Base-by-base conservation (phyloP, 2,888 invertebrate genomes). In the Tridacna gigas region DNA sequence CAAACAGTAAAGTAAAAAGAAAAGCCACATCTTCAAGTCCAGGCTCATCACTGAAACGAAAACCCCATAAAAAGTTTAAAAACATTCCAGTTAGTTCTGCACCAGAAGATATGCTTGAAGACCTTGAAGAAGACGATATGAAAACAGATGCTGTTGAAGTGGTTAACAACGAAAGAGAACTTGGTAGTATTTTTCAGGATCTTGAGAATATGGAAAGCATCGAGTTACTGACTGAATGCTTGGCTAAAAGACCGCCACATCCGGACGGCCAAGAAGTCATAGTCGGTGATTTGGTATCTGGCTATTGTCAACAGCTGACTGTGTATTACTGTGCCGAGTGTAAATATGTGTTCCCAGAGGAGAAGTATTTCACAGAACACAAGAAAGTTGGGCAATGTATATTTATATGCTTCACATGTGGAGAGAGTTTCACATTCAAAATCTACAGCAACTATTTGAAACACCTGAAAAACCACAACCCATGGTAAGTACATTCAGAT, bases 351-450 rank as follows among this genome's bases (percentile, higher is more conserved):
- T 71, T 71, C 47, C 71, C 71, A 13, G 28, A 45, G 20, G 71
- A 71, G 22, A n/a, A 71, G 26, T 26, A 71, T 25, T 71, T 25
- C n/a, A 51, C 25, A 22, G 71, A 71, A 26, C 71, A 71, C 47
- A 71, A 71, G 51, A 71, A 71, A 47, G 71, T 25, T 48, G 71
- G 71, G 3, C 71, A 71, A 51, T 71, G 71, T 51, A 71, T 71
- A 71, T 71, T 71, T 48, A 51, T 71, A 37, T 71, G 71, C n/a
- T 22, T 51, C 25, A 71, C 20, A 4, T 71, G 71, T 51, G 71
- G 71, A 15, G 71, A 71, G 13, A 71, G 71, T 51, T 71, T 71
- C 22, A 48, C 71, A 22, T 71, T 71, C 26, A 71, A 71, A 51
- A 71, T 22, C 22, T 71, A 71, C 71, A 71, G 71, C 71, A 51